Percentiles rank a stretch among this genome's conserved stretches.
These are phyloP conservation scores for Mesorhabditis spiculigera DNA, from an alignment of 2,888 invertebrate species.

Conservation along the genomic window DNA sequence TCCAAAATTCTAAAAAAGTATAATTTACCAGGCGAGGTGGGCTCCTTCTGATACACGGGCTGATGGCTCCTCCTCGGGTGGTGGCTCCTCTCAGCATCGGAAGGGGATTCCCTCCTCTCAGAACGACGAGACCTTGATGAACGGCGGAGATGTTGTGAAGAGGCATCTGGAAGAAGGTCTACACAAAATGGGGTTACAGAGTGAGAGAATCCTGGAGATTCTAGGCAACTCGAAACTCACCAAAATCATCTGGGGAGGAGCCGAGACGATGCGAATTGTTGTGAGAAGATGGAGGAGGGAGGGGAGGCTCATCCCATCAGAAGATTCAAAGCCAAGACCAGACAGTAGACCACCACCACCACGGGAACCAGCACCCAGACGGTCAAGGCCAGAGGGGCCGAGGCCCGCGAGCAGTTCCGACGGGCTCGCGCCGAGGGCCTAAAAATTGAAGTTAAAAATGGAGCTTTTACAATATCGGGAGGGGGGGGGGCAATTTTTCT, in stretches of 20 bases:
- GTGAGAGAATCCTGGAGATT: not conserved
- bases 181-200: not conserved
- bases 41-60: constrained; percentile 3
- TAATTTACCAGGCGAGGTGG: not conserved
- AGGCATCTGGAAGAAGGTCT: not conserved
- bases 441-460: no score
- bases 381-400: not conserved
- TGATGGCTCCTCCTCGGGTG: not conserved
- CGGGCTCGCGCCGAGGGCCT: not conserved
- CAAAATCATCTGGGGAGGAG: not conserved
- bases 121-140: not conserved
- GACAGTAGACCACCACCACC: not conserved
- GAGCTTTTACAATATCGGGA: no score
- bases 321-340: not conserved
- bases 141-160: not conserved
- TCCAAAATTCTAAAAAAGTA: not conserved
- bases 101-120: not conserved
- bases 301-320: not conserved
- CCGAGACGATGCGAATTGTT: not conserved
- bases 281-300: not conserved
- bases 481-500: no score
- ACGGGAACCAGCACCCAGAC: not conserved
- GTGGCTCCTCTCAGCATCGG: not conserved
- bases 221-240: constrained; percentile 1
- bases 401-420: not conserved